Conservation (phyloP, 2,113 vertebrate genomes). For the Cyprinodon variegatus region DNA sequence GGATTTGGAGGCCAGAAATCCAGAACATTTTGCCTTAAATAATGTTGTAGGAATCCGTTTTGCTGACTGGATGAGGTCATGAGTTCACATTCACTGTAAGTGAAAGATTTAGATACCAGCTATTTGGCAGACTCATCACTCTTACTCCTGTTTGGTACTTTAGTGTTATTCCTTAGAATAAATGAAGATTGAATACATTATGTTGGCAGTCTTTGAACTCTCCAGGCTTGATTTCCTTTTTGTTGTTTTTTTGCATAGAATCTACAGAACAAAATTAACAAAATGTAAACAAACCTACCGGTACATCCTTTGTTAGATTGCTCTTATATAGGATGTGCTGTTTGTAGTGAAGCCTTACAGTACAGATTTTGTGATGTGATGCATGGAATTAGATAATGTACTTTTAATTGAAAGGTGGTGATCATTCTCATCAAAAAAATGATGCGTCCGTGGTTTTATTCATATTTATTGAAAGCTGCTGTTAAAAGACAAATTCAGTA, state of each 20-base stretch:
- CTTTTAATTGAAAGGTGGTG: not conserved
- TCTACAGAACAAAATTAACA: not conserved
- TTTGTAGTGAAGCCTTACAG: no score
- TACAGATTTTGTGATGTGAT: not conserved
- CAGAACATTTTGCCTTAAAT: not conserved
- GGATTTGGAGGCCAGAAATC: not conserved
- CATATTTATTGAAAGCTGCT: no score
- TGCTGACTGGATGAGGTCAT: not conserved
- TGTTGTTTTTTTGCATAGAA: not conserved
- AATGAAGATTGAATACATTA: not conserved
- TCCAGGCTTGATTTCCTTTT: not conserved
- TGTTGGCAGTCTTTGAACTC: not conserved
- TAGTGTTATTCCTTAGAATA: not conserved
- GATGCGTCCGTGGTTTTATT: not conserved
- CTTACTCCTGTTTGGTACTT: not conserved
- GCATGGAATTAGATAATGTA: not conserved
- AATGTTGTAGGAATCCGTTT: not conserved
- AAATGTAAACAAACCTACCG: no score
- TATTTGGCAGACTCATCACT: not conserved
- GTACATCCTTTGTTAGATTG: no score
- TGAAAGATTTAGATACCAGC: not conserved
- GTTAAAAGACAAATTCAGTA: no score
- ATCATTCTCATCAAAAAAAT: not conserved
- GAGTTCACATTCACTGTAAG: not conserved
- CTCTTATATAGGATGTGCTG: no score